A percentile compares a stretch with the other conserved stretches of the same genome.
These are phyloP conservation scores for Notocelia uddmanniana DNA, from an alignment of 2,888 invertebrate species.

Conservation along the genomic window DNA sequence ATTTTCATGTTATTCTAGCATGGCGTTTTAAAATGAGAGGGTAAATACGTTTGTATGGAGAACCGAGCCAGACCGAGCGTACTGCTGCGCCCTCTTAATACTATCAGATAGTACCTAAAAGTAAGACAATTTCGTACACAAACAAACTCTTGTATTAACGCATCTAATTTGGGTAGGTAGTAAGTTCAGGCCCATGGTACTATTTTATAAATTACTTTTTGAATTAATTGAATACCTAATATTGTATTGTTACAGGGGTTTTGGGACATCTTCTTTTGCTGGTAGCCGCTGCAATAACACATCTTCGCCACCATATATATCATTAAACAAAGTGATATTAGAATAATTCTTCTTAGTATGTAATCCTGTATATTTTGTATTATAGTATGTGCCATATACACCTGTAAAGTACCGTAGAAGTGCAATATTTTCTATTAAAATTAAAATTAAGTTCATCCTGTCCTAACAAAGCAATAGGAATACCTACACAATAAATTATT, in stretches of 20 bases:
- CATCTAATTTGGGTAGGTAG: too few species aligned
- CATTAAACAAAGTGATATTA: conserved; percentile 85
- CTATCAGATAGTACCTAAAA: too few species aligned
- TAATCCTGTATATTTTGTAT: conserved; percentile 85
- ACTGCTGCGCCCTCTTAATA: too few species aligned
- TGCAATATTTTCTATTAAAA: conserved; percentile 79
- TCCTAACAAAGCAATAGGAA: conserved; percentile 75
- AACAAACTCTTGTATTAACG: too few species aligned
- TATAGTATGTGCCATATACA: conserved; percentile 83
- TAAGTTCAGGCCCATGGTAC: too few species aligned
- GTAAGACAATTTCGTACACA: too few species aligned
- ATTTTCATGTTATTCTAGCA: too few species aligned
- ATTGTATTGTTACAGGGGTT: conserved; percentile 63
- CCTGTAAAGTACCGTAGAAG: conserved; percentile 78
- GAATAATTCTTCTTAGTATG: conserved; percentile 74
- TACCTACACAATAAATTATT: conserved; percentile 76
- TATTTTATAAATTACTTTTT: too few species aligned
- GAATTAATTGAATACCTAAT: neutral
- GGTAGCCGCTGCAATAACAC: conserved; percentile 63
- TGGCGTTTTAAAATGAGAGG: too few species aligned
- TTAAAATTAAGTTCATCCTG: conserved; percentile 68
- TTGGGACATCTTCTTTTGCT: conserved; percentile 66
- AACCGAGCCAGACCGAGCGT: too few species aligned
- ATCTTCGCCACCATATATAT: conserved; percentile 75
- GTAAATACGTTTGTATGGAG: too few species aligned